Base-by-base conservation (phyloP, 2,888 invertebrate genomes). In the Drosophila quinaria region DNA sequence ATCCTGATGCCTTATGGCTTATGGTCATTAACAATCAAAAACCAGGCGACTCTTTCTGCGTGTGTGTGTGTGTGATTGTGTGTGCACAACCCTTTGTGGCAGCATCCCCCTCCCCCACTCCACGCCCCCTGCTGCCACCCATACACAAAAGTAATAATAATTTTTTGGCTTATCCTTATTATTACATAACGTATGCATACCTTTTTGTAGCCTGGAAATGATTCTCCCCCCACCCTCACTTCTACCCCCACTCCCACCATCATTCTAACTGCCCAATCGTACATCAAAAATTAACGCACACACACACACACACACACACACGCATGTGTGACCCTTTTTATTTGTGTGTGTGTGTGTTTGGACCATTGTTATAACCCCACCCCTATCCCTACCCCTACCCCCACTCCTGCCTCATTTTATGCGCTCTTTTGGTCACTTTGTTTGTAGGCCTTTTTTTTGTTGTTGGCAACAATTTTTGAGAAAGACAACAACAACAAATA, bases 91-190 rank as follows among this genome's bases (percentile, higher is more conserved):
- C 81, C 87, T 74, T 69, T 60, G 55, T 37, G 56, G 39, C 37
- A 31, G 41, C 51, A 52, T 50, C 11, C 52, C 15, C 37, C n/a
- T n/a, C 33, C 22, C n/a, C 37, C 37, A 13, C 5, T 2, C 10
- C 11, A 29, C 3, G 17, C 8, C 13, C 13, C 2, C n/a, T 15
- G 9, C 6, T 19, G 42, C 50, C 63, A 29, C 29, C 25, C 37
- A 17, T 51, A 33, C 64, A 65, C 75, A 78, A 83, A 90, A 89
- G 84, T 89, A 90, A 90, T 89, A 90, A 90, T 89, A 90, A 89
- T 89, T 89, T 89, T 90, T 90, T 83, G 90, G 89, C 87, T 91
- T 87, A 90, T 91, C 88, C 91, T 88, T 88, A 90, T 90, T 89
- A 90, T 90, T 91, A 89, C 78, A 86, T 89, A 91, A 89, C 80